phyloP scores from a whole-genome alignment of 2,888 invertebrate species.

The Lasioglossum marginatum region DNA sequence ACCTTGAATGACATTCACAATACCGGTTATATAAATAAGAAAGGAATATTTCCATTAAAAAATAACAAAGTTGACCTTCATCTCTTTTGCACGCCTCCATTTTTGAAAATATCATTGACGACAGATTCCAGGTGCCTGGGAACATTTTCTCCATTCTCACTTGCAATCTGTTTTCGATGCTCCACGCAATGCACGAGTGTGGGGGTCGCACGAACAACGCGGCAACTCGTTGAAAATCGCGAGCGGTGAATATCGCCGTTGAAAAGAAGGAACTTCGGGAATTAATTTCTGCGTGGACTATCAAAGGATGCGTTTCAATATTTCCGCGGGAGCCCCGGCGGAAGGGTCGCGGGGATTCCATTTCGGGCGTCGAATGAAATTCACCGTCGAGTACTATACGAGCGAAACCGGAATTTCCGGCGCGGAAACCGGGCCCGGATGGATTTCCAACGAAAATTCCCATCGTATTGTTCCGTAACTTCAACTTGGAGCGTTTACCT shows the following conservation, averaged over 20 bases:
- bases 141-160: neutral
- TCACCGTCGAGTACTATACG: neutral
- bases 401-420: slow-evolving; percentile 9
- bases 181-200: neutral
- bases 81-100: neutral
- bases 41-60: no score
- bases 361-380: slow-evolving; percentile 12
- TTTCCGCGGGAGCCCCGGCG: slow-evolving; percentile 7
- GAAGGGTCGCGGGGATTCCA: neutral
- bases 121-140: neutral
- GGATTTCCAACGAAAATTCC: slow-evolving; percentile 31
- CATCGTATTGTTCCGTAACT: slow-evolving; percentile 13
- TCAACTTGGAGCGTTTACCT: neutral
- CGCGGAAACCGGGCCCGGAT: neutral
- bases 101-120: neutral
- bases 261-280: neutral
- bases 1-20: no score
- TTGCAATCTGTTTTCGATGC: neutral
- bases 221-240: neutral
- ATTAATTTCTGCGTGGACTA: slow-evolving; percentile 20
- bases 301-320: slow-evolving; percentile 24
- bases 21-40: no score
- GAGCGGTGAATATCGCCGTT: neutral
- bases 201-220: no score
- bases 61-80: no score